Conservation (phyloP, 1,140 invertebrate genomes). For the Pseudomyrmex pallidus region DNA sequence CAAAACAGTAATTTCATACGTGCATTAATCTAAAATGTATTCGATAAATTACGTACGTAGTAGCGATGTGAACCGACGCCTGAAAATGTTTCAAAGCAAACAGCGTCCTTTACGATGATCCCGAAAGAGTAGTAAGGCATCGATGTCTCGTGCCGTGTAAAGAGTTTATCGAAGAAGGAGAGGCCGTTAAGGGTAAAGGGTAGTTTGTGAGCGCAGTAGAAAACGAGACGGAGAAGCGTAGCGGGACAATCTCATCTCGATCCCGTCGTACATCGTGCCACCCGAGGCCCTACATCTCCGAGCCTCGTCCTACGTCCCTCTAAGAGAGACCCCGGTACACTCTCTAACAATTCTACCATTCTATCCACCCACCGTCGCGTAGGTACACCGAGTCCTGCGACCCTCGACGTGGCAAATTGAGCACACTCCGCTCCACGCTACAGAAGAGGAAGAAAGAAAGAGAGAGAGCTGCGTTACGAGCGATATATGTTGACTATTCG, state of each 20-base stretch:
- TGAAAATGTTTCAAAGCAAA: conserved; percentile 8
- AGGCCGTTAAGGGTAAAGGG: conserved; percentile 82
- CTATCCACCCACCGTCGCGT: conserved; percentile 53
- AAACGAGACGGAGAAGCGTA: conserved; percentile 69
- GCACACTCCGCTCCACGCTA: conserved; percentile 80
- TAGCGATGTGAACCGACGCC: background rate
- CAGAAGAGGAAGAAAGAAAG: conserved; percentile 56
- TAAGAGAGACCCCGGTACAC: conserved; percentile 60
- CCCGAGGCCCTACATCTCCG: conserved; percentile 83
- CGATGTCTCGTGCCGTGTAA: conserved; percentile 74
- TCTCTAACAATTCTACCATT: conserved; percentile 69
- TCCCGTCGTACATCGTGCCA: conserved; percentile 84
- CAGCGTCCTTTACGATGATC: conserved; percentile 46
- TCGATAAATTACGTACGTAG: no score
- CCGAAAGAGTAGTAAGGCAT: conserved; percentile 51
- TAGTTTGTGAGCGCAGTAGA: conserved; percentile 77
- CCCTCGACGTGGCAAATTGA: conserved; percentile 84
- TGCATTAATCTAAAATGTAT: no score
- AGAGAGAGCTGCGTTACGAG: conserved; percentile 75
- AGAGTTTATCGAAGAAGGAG: conserved; percentile 82
- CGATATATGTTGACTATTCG: conserved; percentile 81
- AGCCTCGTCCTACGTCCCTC: conserved; percentile 73
- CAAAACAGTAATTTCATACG: no score
- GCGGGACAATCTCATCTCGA: conserved; percentile 85
- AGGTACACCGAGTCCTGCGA: conserved; percentile 77